Evolutionary conservation across 2,113 vertebrate species (phyloP).

Genomic region (Callaeas wilsoni): DNA sequence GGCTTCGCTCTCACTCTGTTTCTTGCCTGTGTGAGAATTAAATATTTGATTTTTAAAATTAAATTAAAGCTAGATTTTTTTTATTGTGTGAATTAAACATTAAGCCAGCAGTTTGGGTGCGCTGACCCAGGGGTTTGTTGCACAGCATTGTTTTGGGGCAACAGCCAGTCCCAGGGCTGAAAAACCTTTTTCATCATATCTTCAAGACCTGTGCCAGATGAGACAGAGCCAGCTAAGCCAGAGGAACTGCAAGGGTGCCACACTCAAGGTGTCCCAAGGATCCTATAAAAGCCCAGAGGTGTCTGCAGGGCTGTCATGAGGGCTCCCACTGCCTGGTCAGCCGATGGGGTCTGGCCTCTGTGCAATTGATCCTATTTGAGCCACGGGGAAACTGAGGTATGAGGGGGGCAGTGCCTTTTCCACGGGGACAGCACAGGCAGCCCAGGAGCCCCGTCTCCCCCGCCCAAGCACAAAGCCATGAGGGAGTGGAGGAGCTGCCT

Average conservation of each 20-base stretch:
- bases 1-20: not conserved
- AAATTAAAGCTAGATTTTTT: not conserved
- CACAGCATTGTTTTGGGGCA: not conserved
- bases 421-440: not conserved
- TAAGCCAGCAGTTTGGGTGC: rapidly evolving
- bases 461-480: rapidly evolving
- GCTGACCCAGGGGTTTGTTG: not conserved
- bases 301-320: not conserved
- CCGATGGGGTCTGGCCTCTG: rapidly evolving
- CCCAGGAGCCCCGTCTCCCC: not conserved
- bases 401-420: rapidly evolving
- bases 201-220: rapidly evolving
- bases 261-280: not conserved
- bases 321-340: not conserved
- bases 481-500: not conserved
- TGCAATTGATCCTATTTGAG: not conserved
- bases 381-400: not conserved
- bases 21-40: not conserved
- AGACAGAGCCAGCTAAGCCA: not conserved
- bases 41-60: not conserved
- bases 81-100: not conserved
- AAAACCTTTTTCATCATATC: not conserved
- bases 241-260: not conserved
- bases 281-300: not conserved
- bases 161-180: not conserved